Base-by-base conservation (phyloP, 35 echinoderm and acorn worm genomes). In the Ophioderma brevispina region DNA sequence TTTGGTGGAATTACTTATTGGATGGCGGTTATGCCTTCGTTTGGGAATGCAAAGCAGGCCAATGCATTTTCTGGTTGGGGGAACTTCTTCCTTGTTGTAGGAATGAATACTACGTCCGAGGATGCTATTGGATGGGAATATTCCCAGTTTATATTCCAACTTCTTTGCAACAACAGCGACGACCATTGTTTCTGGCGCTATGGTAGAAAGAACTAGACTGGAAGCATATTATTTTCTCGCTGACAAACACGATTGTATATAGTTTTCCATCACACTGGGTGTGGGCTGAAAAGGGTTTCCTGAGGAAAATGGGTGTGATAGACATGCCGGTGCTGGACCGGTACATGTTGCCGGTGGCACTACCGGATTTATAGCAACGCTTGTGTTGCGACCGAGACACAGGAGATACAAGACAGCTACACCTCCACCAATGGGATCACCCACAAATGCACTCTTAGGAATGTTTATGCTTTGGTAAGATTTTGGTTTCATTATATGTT, bases 391-490 rank as follows among this genome's bases (percentile, higher is more conserved):
- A 81, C 94, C 94, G 13, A 80, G 94, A 37, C 85, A 89, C 31
- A 91, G 94, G 63, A 78, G 94, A 82, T 96, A 92, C 77, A 91
- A 92, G 39, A 91, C 79, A 17, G 80, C 63, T 1, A 75, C 21
- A 39, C 55, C 85, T 1, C 86, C 82, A 14, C 85, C 86, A 4
- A 92, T 96, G 94, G 94, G 94, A 21, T 89, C 90, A 18, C 94
- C 94, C 3, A 96, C 94, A 5, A 96, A 96, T 85, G 94, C 90
- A 35, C 75, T 96, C 23, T 81, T 96, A 23, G 94, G 94, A 35
- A 96, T 96, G 94, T 96, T 96, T 86, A 96, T 96, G 94, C 82
- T 96, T 21, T 96, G 94, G 94, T 96, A 87, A 89, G 94, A n/a
- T n/a, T 95, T 33, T 37, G 17, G 25, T 23, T 18, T 31, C 1